Conservation (phyloP, 37 sponge, comb jelly and placozoan species). For the Oscarella lobularis region DNA sequence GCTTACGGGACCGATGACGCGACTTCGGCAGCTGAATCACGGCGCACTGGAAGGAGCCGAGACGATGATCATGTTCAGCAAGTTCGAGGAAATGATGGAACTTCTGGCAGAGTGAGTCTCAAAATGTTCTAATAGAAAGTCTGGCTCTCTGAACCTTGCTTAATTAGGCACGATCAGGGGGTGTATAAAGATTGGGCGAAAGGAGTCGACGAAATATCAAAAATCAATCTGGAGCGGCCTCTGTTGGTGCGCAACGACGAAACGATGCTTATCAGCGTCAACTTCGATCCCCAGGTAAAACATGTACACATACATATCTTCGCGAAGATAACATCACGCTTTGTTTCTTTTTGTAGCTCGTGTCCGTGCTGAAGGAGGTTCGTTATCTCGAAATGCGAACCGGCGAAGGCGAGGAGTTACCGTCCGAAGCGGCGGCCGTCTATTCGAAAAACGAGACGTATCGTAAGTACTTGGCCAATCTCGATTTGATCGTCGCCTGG, state of each 20-base stretch:
- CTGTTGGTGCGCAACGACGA: conserved; percentile 53
- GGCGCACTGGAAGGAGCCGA: conserved; percentile 58
- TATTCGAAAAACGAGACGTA: conserved; percentile 68
- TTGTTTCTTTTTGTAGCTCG: no score
- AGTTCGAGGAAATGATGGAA: conserved; percentile 86
- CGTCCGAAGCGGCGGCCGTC: conserved; percentile 61
- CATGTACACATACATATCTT: no score
- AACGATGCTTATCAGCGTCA: conserved; percentile 55
- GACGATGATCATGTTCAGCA: conserved; percentile 53
- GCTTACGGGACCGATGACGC: conserved; percentile 27
- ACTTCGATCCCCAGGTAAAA: conserved; percentile 95
- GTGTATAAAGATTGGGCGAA: conserved; percentile 71
- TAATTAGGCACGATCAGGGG: conserved; percentile 59
- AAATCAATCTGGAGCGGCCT: conserved; percentile 76
- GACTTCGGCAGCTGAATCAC: conserved; percentile 51
- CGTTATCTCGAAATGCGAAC: conserved; percentile 77
- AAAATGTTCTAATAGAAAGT: neutral
- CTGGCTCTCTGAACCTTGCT: no score
- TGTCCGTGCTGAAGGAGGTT: conserved; percentile 90
- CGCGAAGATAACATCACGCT: no score
- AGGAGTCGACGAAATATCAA: conserved; percentile 61
- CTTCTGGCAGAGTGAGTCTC: conserved; percentile 63
- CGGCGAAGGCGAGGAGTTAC: conserved; percentile 62
- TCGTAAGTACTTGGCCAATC: conserved; percentile 76
- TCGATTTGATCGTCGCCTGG: conserved; percentile 77